Base-by-base conservation (phyloP, 2,888 invertebrate species). In the Polyploca ridens region DNA sequence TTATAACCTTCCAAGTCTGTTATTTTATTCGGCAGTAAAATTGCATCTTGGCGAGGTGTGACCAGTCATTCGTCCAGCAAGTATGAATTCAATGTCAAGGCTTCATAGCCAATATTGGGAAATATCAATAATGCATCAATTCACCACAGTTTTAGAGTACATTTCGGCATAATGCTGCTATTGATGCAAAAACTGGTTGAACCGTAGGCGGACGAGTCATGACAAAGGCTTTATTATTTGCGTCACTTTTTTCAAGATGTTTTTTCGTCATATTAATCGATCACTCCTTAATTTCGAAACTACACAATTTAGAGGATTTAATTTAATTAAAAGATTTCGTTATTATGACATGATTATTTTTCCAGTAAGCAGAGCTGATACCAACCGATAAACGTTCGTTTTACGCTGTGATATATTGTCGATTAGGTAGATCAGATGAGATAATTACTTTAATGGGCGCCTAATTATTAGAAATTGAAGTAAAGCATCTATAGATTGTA, bases 141-240 rank as follows among this genome's bases (percentile, higher is more conserved):
- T 46, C n/a, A n/a, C 14, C 13, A 44, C 14, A 44, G 6, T n/a
- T 46, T 6, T 46, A n/a, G 14, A 46, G 46, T 46, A 46, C 46
- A 46, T n/a, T n/a, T 54, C 10, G 58, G 65, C 54, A 68, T 38
- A 64, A 65, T 65, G n/a, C 69, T 54, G 38, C 33, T 41, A 13
- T 27, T 64, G 66, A 69, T 63, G 63, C 63, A 74, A 76, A 75
- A 77, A 75, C 66, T 63, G 62, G 64, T 58, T 27, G n/a, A 64
- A 60, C 64, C 63, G 83, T 81, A 70, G 82, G 81, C 75, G 81
- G 74, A 77, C 75, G 68, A 77, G 76, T 78, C 74, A 74, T 81
- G 80, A 75, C 75, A 75, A 77, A 75, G 69, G 71, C 72, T 65
- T 49, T 5, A 14, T 70, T 67, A 66, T 73, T 78, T 73, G 71